phyloP scores from a whole-genome alignment of 2,113 vertebrate species.

The Cairina moschata region DNA sequence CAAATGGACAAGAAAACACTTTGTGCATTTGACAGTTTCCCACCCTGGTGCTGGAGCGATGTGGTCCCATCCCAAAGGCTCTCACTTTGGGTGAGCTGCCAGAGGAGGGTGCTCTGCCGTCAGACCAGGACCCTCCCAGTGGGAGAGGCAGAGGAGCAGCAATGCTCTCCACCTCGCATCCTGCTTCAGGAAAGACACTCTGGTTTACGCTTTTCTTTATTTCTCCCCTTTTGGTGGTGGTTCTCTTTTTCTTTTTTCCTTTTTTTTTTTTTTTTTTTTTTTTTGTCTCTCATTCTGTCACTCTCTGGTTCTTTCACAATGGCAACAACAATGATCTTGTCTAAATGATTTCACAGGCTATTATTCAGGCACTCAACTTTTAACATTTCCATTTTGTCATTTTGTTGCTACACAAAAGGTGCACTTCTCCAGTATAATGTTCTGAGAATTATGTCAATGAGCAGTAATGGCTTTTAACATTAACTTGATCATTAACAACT shows the following conservation, averaged over 20 bases:
- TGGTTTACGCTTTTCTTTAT: background rate
- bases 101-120: constrained; percentile 86
- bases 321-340: constrained; percentile 80
- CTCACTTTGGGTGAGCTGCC: constrained; percentile 84
- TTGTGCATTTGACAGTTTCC: fast-evolving
- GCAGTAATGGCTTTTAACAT: constrained; percentile 83
- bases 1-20: background rate
- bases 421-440: constrained; percentile 81
- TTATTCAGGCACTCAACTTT: constrained; percentile 86
- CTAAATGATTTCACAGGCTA: constrained; percentile 85
- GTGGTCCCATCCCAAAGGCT: background rate
- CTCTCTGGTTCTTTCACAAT: constrained; percentile 78
- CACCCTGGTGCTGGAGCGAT: fast-evolving
- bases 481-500: constrained; percentile 84
- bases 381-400: constrained; percentile 86
- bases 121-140: constrained; percentile 67
- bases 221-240: background rate
- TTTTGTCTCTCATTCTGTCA: constrained; percentile 76
- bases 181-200: constrained; percentile 60
- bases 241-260: constrained; percentile 7
- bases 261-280: background rate
- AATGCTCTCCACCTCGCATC: constrained; percentile 59
- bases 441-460: constrained; percentile 83
- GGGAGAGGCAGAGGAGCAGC: constrained; percentile 33
- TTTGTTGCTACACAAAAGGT: constrained; percentile 84